Evolutionary conservation across 1,140 invertebrate species (phyloP).

Genomic region (Linepithema humile): DNA sequence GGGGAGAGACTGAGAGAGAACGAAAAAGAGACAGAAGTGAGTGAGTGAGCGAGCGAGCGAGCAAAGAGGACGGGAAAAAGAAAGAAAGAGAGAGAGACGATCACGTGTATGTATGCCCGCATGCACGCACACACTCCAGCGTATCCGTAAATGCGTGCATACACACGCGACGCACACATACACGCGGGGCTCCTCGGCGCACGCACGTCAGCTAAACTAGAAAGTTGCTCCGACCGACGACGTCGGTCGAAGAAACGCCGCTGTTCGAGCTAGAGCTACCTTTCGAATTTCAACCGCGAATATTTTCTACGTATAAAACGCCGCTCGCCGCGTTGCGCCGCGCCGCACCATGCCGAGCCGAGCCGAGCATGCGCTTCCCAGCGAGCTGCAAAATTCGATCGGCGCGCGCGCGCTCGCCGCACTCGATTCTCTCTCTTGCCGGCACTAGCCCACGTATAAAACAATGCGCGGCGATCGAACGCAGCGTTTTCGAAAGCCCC

Average conservation of each 20-base stretch:
- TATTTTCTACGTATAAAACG: constrained; percentile 53
- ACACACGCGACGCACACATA: constrained; percentile 26
- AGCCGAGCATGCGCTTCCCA: constrained; percentile 32
- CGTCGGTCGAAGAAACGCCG: constrained; percentile 76
- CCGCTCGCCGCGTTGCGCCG: constrained; percentile 1
- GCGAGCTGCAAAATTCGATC: constrained; percentile 53
- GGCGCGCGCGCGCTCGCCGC: constrained; percentile 35
- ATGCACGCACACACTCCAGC: constrained; percentile 15
- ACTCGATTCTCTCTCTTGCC: constrained; percentile 53
- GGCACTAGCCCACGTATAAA: constrained; percentile 41
- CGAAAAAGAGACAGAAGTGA: constrained; percentile 16
- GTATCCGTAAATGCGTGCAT: constrained; percentile 12
- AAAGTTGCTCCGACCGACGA: constrained; percentile 82
- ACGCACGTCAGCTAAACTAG: constrained; percentile 82
- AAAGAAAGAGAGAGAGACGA: constrained; percentile 52
- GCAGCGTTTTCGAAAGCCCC: constrained; percentile 45
- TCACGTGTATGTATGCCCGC: neutral
- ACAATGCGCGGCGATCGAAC: constrained; percentile 54
- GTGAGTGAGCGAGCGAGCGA: constrained; percentile 14
- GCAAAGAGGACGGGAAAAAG: constrained; percentile 32
- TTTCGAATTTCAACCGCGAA: constrained; percentile 82
- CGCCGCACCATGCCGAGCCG: neutral
- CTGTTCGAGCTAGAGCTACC: constrained; percentile 73
- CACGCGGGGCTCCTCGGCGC: constrained; percentile 32
- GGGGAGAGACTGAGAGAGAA: constrained; percentile 50